Conservation (phyloP, 2,888 invertebrate genomes). For the Myathropa florea region DNA sequence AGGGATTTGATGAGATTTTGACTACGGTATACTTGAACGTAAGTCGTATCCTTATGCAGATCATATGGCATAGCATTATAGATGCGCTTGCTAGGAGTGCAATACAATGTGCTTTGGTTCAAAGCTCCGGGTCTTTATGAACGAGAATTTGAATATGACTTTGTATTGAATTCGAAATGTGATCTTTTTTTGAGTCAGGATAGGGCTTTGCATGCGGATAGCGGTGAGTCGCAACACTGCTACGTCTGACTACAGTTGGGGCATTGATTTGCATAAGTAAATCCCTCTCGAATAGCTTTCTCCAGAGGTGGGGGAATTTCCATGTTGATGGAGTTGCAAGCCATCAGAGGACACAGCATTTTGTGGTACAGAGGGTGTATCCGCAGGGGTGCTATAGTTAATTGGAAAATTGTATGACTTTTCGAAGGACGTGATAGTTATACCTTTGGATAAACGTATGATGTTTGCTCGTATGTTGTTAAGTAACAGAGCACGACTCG, state of each 20-base stretch:
- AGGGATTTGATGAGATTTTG: background rate
- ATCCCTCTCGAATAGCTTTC: background rate
- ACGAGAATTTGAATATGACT: background rate
- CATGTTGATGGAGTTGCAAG: background rate
- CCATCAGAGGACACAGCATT: background rate
- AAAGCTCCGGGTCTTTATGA: background rate
- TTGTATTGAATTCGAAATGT: background rate
- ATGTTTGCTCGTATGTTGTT: background rate
- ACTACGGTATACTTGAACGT: background rate
- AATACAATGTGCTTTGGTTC: background rate
- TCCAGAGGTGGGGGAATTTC: background rate
- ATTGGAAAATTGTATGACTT: constrained; percentile 61
- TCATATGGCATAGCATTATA: background rate
- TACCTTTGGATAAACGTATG: background rate
- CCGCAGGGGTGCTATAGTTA: constrained; percentile 12
- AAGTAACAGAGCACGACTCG: background rate
- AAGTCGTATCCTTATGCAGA: background rate
- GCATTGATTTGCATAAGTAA: constrained; percentile 33
- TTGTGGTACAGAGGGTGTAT: background rate
- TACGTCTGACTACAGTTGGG: background rate
- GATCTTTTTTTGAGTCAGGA: background rate
- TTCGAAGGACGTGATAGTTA: constrained; percentile 50
- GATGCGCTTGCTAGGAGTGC: background rate
- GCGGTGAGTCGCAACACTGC: background rate
- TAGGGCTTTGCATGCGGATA: background rate